Evolutionary conservation across 2,888 invertebrate genomes (phyloP).

Genomic region (Trichacis sp.): DNA sequence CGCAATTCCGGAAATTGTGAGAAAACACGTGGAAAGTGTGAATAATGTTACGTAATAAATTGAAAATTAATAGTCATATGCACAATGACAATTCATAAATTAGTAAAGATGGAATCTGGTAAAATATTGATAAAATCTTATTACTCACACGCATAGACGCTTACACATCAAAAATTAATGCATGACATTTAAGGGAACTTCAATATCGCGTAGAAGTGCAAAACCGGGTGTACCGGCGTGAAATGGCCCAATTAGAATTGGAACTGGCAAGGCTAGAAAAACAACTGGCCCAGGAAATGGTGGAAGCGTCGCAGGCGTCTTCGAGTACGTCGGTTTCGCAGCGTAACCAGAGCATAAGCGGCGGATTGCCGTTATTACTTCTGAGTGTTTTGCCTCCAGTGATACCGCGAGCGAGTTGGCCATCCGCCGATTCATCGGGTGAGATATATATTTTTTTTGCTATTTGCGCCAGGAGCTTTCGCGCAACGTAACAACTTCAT

Average conservation of each 20-base stretch:
- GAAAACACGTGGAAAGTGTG: too few relatives aligned
- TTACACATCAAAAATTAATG: too few relatives aligned
- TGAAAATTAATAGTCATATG: too few relatives aligned
- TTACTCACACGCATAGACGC: too few relatives aligned
- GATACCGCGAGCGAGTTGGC: conserved; percentile 83
- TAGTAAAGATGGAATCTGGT: too few relatives aligned
- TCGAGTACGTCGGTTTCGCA: conserved; percentile 73
- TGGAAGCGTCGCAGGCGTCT: conserved; percentile 70
- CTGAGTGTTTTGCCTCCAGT: conserved; percentile 82
- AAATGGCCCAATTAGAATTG: conserved; percentile 82
- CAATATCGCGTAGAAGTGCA: conserved; percentile 91
- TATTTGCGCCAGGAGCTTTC: conserved; percentile 28
- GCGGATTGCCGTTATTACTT: conserved; percentile 78
- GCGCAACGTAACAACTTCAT: conserved; percentile 24
- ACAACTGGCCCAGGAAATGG: conserved; percentile 74
- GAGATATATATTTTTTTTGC: conserved; percentile 36
- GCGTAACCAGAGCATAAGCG: conserved; percentile 77
- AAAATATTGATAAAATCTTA: too few relatives aligned
- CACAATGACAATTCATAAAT: too few relatives aligned
- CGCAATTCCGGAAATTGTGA: too few relatives aligned
- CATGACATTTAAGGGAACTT: conserved; percentile 76
- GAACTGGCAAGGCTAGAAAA: conserved; percentile 83
- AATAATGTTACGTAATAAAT: too few relatives aligned
- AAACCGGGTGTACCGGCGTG: conserved; percentile 88
- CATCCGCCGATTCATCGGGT: conserved; percentile 75